Base-by-base conservation (phyloP, 2,888 invertebrate genomes). In the Orthonevra nobilis region DNA sequence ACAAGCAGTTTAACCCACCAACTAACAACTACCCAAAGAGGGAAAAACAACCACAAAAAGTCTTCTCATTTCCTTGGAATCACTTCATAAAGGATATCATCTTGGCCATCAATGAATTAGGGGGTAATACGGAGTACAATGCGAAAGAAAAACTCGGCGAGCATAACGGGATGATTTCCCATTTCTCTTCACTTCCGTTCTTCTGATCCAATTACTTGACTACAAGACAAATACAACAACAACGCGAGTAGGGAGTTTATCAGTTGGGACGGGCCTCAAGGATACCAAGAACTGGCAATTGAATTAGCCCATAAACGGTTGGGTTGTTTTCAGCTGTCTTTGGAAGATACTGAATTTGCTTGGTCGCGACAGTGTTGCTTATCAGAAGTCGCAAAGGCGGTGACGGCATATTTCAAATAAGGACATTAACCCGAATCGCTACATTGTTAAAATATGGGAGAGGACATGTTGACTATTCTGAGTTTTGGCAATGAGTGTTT, bases 71-170 rank as follows among this genome's bases (percentile, higher is more conserved):
- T 60, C 70, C 61, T 54, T 30, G 19, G n/a, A 70, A 70, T 61
- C 70, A 70, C 70, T 70, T 70, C 70, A 61, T 61, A 61, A 70
- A 70, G 70, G 70, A 44, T 61, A 70, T 54, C 61, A 61, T 61
- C 61, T 54, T 44, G 46, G 61, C 61, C 61, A 70, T 70, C 70
- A 70, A 70, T 70, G 70, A 61, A 70, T 70, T 70, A 60, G 70
- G 61, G 61, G 70, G 70, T 70, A 52, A 70, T 70, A 44, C 61
- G 46, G 14, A 38, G 10, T n/a, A n/a, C n/a, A n/a, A 10, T 26
- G 26, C 20, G 36, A 23, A 44, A 38, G 42, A 14, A 14, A 34
- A 15, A 4, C 32, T 20, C 12, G 17, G 12, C 20, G 26, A 50
- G 32, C n/a, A 52, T 28, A 26, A 10, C 34, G 10, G 23, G 5